These are phyloP conservation scores for Buceros bicornis DNA, from an alignment of 2,797 vertebrate genomes.

Conservation along the genomic window DNA sequence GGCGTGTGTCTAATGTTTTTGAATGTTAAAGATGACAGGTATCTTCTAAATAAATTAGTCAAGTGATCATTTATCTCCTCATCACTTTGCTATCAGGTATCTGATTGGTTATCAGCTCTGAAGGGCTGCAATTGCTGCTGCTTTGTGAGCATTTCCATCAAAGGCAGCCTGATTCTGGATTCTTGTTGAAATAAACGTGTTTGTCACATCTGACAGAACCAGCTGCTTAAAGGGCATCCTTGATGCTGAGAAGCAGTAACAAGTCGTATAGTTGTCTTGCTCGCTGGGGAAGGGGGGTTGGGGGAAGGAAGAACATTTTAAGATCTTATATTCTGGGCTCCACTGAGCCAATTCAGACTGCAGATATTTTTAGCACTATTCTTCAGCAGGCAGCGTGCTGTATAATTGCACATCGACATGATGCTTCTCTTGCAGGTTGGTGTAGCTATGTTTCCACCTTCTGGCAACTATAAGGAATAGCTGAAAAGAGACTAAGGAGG, in stretches of 20 bases:
- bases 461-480: constrained; percentile 35
- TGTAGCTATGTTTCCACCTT: constrained; percentile 66
- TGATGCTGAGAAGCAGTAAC: not conserved
- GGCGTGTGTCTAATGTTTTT: rapidly evolving
- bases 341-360: not conserved
- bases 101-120: not conserved
- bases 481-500: not conserved
- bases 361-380: constrained; percentile 21
- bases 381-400: not conserved
- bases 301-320: not conserved
- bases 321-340: not conserved
- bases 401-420: not conserved
- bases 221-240: constrained; percentile 7
- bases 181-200: not conserved
- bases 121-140: not conserved
- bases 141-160: not conserved
- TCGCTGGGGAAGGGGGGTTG: not conserved
- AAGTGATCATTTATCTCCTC: not conserved
- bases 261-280: not conserved
- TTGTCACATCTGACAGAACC: not conserved
- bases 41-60: not conserved
- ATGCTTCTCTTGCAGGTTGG: not conserved
- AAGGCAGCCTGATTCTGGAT: not conserved
- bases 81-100: not conserved
- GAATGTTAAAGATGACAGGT: not conserved